These are phyloP conservation scores for Drosophila nr. fundita DNA, from an alignment of 2,888 invertebrate species.

Conservation along the genomic window DNA sequence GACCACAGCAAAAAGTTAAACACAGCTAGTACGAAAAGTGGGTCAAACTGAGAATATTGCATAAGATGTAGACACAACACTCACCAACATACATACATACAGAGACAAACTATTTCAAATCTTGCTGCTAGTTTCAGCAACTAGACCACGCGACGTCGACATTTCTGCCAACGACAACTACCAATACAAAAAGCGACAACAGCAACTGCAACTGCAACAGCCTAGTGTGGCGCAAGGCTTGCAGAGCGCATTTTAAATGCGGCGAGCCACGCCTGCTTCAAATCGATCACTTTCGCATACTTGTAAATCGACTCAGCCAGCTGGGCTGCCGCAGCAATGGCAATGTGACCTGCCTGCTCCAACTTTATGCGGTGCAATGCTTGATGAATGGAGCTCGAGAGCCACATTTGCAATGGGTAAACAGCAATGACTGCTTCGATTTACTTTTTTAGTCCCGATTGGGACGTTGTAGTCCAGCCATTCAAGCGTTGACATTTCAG, in stretches of 20 bases:
- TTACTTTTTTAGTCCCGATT: constrained; percentile 12
- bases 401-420: constrained; percentile 55
- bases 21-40: constrained; percentile 62
- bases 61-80: constrained; percentile 71
- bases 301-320: constrained; percentile 57
- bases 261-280: constrained; percentile 74
- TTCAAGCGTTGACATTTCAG: constrained; percentile 10
- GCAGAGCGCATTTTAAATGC: constrained; percentile 58
- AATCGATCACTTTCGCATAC: constrained; percentile 81
- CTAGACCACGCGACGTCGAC: constrained; percentile 71
- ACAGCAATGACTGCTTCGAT: constrained; percentile 9
- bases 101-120: constrained; percentile 67
- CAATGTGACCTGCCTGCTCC: constrained; percentile 23
- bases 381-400: constrained; percentile 44
- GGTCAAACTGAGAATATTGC: constrained; percentile 80
- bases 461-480: not conserved
- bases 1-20: constrained; percentile 65
- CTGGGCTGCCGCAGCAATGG: constrained; percentile 29
- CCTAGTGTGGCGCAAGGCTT: constrained; percentile 66
- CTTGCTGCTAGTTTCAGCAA: constrained; percentile 69
- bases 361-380: constrained; percentile 25
- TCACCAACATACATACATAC: constrained; percentile 49
- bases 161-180: constrained; percentile 48
- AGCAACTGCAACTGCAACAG: constrained; percentile 9
- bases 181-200: constrained; percentile 33